phyloP scores from a whole-genome alignment of 2,888 invertebrate genomes.

The Athalia cordata region DNA sequence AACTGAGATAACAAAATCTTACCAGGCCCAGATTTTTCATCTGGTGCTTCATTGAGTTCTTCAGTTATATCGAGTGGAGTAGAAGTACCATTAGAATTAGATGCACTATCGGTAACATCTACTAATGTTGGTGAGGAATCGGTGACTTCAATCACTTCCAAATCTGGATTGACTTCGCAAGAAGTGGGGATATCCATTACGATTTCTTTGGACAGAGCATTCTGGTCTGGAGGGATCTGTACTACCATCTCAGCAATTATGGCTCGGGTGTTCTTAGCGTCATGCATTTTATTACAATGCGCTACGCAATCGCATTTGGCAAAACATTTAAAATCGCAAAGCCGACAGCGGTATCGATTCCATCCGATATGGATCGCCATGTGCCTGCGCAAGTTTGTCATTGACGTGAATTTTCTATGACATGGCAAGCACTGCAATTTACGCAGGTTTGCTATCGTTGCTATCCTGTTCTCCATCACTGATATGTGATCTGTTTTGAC shows the following conservation, averaged over 20 bases:
- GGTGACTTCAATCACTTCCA: conserved; percentile 48
- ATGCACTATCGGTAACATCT: neutral
- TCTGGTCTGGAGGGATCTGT: conserved; percentile 53
- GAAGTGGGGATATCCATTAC: conserved; percentile 37
- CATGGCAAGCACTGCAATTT: conserved; percentile 76
- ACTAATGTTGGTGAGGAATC: neutral
- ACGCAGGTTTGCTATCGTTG: conserved; percentile 54
- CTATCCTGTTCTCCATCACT: conserved; percentile 55
- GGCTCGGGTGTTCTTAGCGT: conserved; percentile 72
- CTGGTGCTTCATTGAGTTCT: no score
- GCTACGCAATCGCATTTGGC: conserved; percentile 80
- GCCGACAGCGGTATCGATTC: conserved; percentile 84
- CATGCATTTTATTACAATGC: conserved; percentile 80
- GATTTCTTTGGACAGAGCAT: conserved; percentile 43
- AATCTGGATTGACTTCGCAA: conserved; percentile 28
- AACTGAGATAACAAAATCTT: no score
- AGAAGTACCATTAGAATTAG: neutral
- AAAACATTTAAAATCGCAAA: conserved; percentile 83
- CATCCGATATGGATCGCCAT: conserved; percentile 82
- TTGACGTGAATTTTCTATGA: conserved; percentile 73
- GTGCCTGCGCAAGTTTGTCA: conserved; percentile 77
- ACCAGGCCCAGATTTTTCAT: no score
- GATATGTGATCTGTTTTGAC: neutral
- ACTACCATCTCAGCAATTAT: conserved; percentile 56
- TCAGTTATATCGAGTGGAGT: no score